Conservation (phyloP, 2,888 invertebrate species). For the Boloria selene region DNA sequence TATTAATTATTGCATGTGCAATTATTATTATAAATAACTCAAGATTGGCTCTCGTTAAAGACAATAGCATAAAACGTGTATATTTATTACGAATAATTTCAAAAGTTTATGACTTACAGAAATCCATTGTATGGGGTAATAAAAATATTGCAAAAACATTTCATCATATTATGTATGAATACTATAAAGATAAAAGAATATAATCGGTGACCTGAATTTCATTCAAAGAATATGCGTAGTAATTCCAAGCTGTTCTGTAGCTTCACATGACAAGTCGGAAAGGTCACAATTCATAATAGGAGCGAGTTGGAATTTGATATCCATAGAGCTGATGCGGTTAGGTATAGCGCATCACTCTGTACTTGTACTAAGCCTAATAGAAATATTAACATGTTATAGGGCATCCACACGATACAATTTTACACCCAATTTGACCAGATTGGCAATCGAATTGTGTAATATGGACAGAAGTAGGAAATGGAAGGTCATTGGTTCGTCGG, state of each 20-base stretch:
- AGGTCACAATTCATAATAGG: conserved; percentile 35
- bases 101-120: conserved; percentile 1
- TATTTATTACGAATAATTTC: conserved; percentile 1
- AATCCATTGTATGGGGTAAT: conserved; percentile 5
- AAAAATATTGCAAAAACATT: conserved; percentile 5
- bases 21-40: too few relatives aligned
- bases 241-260: conserved; percentile 25
- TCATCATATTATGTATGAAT: conserved; percentile 7
- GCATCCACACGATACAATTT: too few relatives aligned
- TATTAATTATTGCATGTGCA: too few relatives aligned
- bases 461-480: too few relatives aligned
- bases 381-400: not conserved
- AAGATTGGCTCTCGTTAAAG: not conserved
- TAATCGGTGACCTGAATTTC: conserved; percentile 29
- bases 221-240: conserved; percentile 32
- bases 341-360: conserved; percentile 4
- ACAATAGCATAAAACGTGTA: not conserved
- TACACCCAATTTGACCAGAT: too few relatives aligned
- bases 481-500: too few relatives aligned
- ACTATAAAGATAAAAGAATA: conserved; percentile 26
- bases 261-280: conserved; percentile 26
- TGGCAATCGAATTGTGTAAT: too few relatives aligned
- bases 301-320: conserved; percentile 36
- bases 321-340: conserved; percentile 32
- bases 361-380: not conserved